Evolutionary conservation across 1,140 invertebrate species (phyloP), one percentile per base, ranked within the genome.

Genomic region (Trissolcus basalis): DNA sequence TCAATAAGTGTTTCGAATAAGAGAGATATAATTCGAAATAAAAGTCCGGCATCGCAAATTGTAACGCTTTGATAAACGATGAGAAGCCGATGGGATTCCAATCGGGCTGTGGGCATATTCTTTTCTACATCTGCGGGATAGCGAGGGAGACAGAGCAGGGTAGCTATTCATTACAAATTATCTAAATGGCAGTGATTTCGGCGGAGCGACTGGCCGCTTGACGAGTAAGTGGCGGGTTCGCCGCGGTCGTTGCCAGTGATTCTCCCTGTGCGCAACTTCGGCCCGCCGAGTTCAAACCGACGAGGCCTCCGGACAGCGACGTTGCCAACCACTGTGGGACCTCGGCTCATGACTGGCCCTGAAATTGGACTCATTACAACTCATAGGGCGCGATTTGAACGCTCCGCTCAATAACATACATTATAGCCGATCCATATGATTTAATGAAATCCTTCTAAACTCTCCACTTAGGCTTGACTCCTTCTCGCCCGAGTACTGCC

Each of bases 361-460:
- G 88, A 89, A 89, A 89, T 88, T 88, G 85, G 86, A 88, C 87
- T 88, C 87, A 88, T 88, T 89, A 88, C 87, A 88, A 89, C 87
- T 88, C 88, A 89, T 88, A 88, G 84, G 87, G 85, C 86, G 82
- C 85, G 85, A 87, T 87, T 89, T 87, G 87, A 87, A 87, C 87
- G 86, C 83, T 86, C 79, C 78, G 75, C 87, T 87, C 86, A 87
- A 89, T 89, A 89, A 88, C 87, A 89, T 88, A 87, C 84, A 89
- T 89, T 89, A 89, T 83, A 81, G 77, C 81, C 87, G 87, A 89
- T 89, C 83, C 85, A 87, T 89, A 89, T 88, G 87, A 89, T 89
- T 89, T 89, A 89, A 89, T 89, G 87, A 89, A 89, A 88, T 88
- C 83, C 83, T 85, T 89, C 86, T 88, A 89, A 89, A 88, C 87